These are phyloP conservation scores for Stratiomys singularior DNA, from an alignment of 2,888 invertebrate genomes.

Conservation along the genomic window DNA sequence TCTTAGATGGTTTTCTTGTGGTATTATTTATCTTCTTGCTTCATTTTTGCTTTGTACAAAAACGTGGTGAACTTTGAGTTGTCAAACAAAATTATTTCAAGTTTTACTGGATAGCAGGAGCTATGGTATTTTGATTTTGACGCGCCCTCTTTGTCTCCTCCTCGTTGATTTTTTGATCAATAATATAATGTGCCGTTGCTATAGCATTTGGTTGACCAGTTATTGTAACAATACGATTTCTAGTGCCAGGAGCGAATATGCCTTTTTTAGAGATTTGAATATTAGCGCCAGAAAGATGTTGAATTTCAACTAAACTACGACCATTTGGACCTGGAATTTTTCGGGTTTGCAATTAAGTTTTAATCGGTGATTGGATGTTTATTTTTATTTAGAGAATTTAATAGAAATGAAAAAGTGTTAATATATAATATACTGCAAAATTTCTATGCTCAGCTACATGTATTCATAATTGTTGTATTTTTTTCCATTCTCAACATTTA, in stretches of 20 bases:
- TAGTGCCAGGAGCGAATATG: conserved; percentile 95
- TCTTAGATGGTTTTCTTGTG: conserved; percentile 1
- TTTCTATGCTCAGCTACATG: too few species aligned
- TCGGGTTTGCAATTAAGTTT: conserved; percentile 37
- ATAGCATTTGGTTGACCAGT: conserved; percentile 90
- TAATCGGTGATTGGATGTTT: conserved; percentile 44
- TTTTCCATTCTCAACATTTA: too few species aligned
- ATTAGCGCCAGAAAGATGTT: conserved; percentile 96
- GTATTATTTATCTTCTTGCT: conserved; percentile 4
- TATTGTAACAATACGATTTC: conserved; percentile 97
- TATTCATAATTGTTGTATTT: too few species aligned
- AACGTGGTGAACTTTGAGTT: conserved; percentile 16
- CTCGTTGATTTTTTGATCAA: conserved; percentile 95
- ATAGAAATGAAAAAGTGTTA: conserved; percentile 10
- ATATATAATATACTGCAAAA: neutral
- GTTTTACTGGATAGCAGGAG: conserved; percentile 65
- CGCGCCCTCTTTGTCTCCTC: conserved; percentile 95
- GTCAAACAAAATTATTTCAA: neutral
- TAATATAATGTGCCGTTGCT: conserved; percentile 91
- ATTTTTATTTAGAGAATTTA: conserved; percentile 40
- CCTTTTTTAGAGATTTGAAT: conserved; percentile 99
- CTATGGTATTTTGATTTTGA: conserved; percentile 88
- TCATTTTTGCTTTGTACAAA: conserved; percentile 20
- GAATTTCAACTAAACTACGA: conserved; percentile 95
- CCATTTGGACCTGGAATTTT: conserved; percentile 84